phyloP scores from a whole-genome alignment of 2,888 invertebrate genomes.

The Drosophila helvetica region DNA sequence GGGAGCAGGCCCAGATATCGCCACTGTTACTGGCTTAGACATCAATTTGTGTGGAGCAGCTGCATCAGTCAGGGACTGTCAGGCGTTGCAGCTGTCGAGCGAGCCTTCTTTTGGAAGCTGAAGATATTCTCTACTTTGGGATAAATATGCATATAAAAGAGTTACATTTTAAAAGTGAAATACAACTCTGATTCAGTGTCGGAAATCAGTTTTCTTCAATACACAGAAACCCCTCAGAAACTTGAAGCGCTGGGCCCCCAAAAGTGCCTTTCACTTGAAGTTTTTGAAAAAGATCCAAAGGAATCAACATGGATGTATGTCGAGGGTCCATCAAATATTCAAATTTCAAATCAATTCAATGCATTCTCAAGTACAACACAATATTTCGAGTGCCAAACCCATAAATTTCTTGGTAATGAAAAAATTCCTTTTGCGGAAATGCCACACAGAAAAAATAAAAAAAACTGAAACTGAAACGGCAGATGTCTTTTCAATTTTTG shows the following conservation, averaged over 20 bases:
- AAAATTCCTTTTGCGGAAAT: constrained; percentile 32
- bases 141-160: not conserved
- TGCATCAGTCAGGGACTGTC: not conserved
- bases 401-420: constrained; percentile 16
- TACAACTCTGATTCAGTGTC: not conserved
- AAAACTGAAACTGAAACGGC: constrained; percentile 23
- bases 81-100: constrained; percentile 34
- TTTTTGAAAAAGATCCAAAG: constrained; percentile 2
- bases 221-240: constrained; percentile 3
- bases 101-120: not conserved
- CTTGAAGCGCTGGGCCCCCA: constrained; percentile 7
- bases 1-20: not conserved
- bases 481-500: constrained; percentile 45
- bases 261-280: constrained; percentile 29
- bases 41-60: not conserved
- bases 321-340: constrained; percentile 41
- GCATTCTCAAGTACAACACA: constrained; percentile 20
- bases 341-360: constrained; percentile 41
- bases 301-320: constrained; percentile 20
- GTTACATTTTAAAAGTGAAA: not conserved
- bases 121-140: not conserved
- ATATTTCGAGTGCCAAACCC: constrained; percentile 1
- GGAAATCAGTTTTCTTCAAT: constrained; percentile 39
- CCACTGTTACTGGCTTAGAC: constrained; percentile 2
- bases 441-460: constrained; percentile 32